Evolutionary conservation across 2,797 vertebrate species (phyloP).

Genomic region (Hoplostethus atlanticus): DNA sequence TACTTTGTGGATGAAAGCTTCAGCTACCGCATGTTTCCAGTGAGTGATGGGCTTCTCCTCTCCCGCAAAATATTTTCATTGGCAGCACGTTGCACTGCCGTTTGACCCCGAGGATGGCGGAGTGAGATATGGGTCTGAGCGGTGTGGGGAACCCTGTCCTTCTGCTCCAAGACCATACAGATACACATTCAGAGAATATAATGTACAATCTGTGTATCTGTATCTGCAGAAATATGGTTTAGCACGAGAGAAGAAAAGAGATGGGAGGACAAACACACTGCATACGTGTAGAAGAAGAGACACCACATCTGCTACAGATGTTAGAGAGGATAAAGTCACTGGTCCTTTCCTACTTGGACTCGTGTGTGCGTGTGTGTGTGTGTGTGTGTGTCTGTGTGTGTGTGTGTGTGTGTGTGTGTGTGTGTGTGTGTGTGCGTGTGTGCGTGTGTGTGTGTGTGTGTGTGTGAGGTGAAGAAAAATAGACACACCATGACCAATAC

Average conservation of each 20-base stretch:
- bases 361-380: conserved; percentile 6
- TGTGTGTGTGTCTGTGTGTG: conserved; percentile 23
- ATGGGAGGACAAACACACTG: conserved; percentile 27
- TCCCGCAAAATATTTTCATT: conserved; percentile 63
- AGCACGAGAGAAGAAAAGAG: not conserved
- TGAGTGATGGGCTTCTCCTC: conserved; percentile 46
- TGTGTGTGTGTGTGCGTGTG: conserved; percentile 5
- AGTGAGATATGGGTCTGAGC: conserved; percentile 14
- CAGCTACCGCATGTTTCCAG: conserved; percentile 30
- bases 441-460: conserved; percentile 22
- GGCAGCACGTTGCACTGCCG: conserved; percentile 38
- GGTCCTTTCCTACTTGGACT: not conserved
- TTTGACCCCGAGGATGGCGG: conserved; percentile 38
- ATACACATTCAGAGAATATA: not conserved
- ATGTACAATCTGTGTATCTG: not conserved
- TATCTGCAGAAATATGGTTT: not conserved
- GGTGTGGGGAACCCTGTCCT: not conserved
- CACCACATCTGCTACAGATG: conserved; percentile 67
- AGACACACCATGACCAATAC: conserved; percentile 35
- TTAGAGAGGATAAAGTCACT: conserved; percentile 48
- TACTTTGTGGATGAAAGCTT: conserved; percentile 31
- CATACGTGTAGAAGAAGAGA: conserved; percentile 42
- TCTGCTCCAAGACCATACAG: not conserved
- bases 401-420: not conserved
- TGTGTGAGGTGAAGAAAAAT: conserved; percentile 29